Conservation (phyloP, 2,797 vertebrate species). For the Diplodus sargus region DNA sequence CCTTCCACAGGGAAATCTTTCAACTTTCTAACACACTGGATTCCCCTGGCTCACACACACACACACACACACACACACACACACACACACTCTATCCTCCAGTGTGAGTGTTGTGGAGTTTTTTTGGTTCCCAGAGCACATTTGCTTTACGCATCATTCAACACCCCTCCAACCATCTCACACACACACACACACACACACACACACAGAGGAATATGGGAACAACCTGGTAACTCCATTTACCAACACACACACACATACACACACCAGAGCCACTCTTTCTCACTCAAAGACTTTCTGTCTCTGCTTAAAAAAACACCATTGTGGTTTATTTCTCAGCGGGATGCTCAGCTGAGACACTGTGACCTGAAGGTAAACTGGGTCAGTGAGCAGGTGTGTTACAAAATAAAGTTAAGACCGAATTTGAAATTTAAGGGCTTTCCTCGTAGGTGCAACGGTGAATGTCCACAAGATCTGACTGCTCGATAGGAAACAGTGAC, state of each 20-base stretch:
- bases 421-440: not conserved
- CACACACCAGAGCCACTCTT: not conserved
- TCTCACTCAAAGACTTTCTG: not conserved
- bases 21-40: constrained; percentile 35
- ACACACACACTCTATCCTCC: constrained; percentile 1
- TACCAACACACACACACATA: constrained; percentile 16
- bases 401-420: not conserved
- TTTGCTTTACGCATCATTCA: constrained; percentile 53
- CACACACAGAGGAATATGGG: not conserved
- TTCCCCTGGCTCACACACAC: constrained; percentile 17
- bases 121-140: constrained; percentile 52
- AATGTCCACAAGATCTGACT: not conserved
- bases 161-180: constrained; percentile 22
- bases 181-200: constrained; percentile 15
- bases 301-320: not conserved
- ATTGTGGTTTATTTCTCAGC: not conserved
- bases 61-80: not conserved
- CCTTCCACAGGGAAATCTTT: constrained; percentile 25
- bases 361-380: not conserved
- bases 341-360: not conserved
- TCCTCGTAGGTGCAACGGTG: not conserved
- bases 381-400: not conserved
- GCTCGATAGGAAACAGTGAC: not conserved
- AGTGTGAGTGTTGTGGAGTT: constrained; percentile 39
- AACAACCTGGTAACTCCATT: constrained; percentile 1